These are phyloP conservation scores for Cosmia pyralina DNA, from an alignment of 2,888 invertebrate species.

Conservation along the genomic window DNA sequence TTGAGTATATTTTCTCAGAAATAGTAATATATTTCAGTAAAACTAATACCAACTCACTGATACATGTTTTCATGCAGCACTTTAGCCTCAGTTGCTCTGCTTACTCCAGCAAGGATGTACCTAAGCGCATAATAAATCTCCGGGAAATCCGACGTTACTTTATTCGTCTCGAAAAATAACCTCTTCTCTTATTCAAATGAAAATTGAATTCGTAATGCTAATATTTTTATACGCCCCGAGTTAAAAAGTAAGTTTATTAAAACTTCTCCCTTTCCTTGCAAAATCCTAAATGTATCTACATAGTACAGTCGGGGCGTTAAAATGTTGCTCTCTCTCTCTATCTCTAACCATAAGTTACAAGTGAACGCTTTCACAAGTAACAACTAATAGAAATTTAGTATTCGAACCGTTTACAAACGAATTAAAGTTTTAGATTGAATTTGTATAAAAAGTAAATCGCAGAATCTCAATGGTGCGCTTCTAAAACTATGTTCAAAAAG, in stretches of 20 bases:
- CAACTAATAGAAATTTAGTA: constrained; percentile 38
- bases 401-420: constrained; percentile 50
- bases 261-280: constrained; percentile 52
- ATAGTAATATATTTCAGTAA: no score
- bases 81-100: background rate
- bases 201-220: constrained; percentile 63
- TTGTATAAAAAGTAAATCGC: constrained; percentile 55
- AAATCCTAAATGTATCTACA: constrained; percentile 43
- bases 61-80: background rate
- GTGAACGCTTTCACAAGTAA: constrained; percentile 48
- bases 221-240: constrained; percentile 59
- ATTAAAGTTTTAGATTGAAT: constrained; percentile 63
- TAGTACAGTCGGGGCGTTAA: constrained; percentile 38
- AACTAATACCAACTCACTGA: no score
- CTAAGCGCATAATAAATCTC: constrained; percentile 41
- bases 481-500: constrained; percentile 43
- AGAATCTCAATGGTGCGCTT: constrained; percentile 31
- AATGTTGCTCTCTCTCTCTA: constrained; percentile 47
- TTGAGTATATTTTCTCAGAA: no score
- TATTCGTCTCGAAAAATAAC: constrained; percentile 46
- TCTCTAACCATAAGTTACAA: constrained; percentile 45
- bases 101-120: constrained; percentile 1
- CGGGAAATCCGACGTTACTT: constrained; percentile 40
- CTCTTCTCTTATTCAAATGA: constrained; percentile 53
- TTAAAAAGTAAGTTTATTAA: constrained; percentile 64